Conservation (phyloP, 2,888 invertebrate genomes). For the Drosophila rubida region DNA sequence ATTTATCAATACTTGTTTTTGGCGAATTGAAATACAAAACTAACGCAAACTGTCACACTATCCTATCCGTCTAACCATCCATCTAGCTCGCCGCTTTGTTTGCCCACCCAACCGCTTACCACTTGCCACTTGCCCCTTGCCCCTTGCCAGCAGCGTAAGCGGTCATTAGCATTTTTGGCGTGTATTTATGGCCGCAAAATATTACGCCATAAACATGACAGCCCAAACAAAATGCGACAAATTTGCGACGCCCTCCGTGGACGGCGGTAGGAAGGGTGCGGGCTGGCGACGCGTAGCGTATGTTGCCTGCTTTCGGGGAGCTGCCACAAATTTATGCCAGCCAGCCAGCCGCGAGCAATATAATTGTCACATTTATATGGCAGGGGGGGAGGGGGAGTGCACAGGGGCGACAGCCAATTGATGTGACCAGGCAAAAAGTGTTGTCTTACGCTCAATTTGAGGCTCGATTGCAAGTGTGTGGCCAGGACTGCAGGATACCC, state of each 20-base stretch:
- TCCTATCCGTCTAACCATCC: constrained; percentile 31
- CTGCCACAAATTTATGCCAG: constrained; percentile 55
- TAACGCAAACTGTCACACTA: constrained; percentile 56
- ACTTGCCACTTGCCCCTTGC: neutral
- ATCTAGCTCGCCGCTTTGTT: constrained; percentile 11
- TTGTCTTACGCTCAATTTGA: constrained; percentile 74
- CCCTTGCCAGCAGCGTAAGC: constrained; percentile 14
- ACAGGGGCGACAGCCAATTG: constrained; percentile 43
- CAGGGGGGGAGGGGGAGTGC: neutral
- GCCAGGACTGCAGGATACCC: constrained; percentile 1
- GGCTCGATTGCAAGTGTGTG: constrained; percentile 66
- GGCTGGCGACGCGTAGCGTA: constrained; percentile 15
- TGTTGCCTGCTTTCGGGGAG: constrained; percentile 34
- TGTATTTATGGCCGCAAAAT: constrained; percentile 78
- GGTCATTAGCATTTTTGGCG: constrained; percentile 79
- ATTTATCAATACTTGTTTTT: constrained; percentile 70
- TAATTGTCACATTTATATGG: constrained; percentile 71
- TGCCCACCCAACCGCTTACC: constrained; percentile 4
- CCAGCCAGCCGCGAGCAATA: constrained; percentile 55
- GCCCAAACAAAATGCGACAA: constrained; percentile 78
- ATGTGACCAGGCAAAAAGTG: constrained; percentile 46
- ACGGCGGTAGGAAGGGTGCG: neutral
- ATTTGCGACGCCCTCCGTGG: constrained; percentile 60
- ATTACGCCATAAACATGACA: constrained; percentile 79
- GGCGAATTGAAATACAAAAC: constrained; percentile 65